Base-by-base conservation (phyloP, 1,140 invertebrate genomes). In the Luehdorfia chinensis region DNA sequence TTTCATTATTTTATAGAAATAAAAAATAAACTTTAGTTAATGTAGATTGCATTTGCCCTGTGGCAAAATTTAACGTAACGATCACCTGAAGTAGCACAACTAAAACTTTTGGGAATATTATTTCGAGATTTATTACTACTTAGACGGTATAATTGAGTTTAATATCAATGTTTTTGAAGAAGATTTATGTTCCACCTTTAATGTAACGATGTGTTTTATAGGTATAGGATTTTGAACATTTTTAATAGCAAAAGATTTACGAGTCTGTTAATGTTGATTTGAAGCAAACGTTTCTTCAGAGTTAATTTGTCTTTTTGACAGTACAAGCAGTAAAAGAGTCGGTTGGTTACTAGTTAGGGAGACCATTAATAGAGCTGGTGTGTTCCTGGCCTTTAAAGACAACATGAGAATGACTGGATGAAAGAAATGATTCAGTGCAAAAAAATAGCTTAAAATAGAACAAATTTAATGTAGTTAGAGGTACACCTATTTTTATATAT, bases 31-130 rank as follows among this genome's bases (percentile, higher is more conserved):
- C 33, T 31, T 62, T 47, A 59, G 31, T 52, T 84, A 85, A 83
- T 83, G 78, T 76, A 85, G 78, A 85, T 83, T 79, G 75, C 74
- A 62, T 67, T 63, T 25, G 47, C 65, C 81, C 58, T 49, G n/a
- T 49, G 68, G 68, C 58, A 12, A 37, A 47, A 49, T 11, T 28
- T 30, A 50, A 74, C 76, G 79, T 84, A 84, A 78, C 79, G 71
- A 75, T 56, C 70, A 72, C 55, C 77, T 85, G 75, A 85, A 81
- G 81, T 79, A 85, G 81, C 81, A 50, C 62, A 71, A 56, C 57
- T 59, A 71, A 59, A 68, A 69, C 49, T 68, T 61, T 60, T 50
- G 57, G 69, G 66, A 57, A n/a, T n/a, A 83, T 83, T 85, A 83
- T 76, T 68, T 70, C 41, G 45, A 83, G 66, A 83, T 85, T 84